These are phyloP conservation scores for Pristionchus fissidentatus DNA, from an alignment of 2,888 invertebrate genomes.

Conservation along the genomic window DNA sequence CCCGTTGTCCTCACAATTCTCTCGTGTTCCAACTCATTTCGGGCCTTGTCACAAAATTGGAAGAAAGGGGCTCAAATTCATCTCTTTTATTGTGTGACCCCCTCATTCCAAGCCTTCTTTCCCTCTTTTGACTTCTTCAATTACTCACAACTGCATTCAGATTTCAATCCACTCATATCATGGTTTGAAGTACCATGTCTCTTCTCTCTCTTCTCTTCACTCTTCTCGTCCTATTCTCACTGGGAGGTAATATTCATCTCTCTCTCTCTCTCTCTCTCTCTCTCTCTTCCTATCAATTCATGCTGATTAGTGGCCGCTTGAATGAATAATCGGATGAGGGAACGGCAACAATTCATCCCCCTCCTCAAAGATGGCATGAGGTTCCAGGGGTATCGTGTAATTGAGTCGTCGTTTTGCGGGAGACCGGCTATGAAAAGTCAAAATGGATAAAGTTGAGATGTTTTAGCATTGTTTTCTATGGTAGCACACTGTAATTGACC, in stretches of 20 bases:
- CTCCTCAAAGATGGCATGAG: too few species aligned
- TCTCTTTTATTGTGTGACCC: not conserved
- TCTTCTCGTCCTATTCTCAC: not conserved
- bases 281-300: too few species aligned
- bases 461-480: too few species aligned
- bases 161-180: not conserved
- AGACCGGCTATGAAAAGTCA: too few species aligned
- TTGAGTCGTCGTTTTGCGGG: too few species aligned
- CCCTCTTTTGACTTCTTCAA: not conserved
- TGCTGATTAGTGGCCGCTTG: conserved; percentile 38
- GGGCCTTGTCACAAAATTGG: too few species aligned
- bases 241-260: conserved; percentile 9
- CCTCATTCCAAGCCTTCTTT: not conserved
- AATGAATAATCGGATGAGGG: conserved; percentile 33
- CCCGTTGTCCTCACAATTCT: not conserved
- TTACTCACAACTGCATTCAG: not conserved
- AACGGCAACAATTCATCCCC: not conserved
- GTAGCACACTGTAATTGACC: too few species aligned
- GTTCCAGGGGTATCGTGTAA: too few species aligned
- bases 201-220: not conserved
- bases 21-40: not conserved
- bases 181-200: conserved; percentile 26
- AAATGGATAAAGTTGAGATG: too few species aligned
- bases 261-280: not conserved
- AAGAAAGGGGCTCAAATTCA: too few species aligned